Evolutionary conservation across 1,140 invertebrate species (phyloP), one percentile per base, ranked within the genome.

Genomic region (Drosophila insularis): DNA sequence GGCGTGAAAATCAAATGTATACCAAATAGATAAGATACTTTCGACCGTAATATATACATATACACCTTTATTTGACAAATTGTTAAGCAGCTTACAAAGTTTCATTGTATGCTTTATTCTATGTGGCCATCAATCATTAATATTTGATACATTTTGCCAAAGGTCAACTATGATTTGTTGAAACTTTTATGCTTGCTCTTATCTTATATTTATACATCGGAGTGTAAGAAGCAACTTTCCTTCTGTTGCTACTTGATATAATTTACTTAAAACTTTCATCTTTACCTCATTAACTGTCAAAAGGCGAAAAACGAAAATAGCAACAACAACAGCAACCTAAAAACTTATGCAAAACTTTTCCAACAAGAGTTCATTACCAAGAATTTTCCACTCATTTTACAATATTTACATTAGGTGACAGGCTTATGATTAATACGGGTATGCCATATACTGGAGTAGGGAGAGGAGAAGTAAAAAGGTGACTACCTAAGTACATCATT

Each of bases 331-430:
- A 50, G 11, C 17, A 50, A 11, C 43, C 10, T 27, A 1, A 27
- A 64, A 71, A 77, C 37, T 59, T 50, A 50, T 50, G 43, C 17
- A 37, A 55, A 78, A 87, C 80, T 87, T 87, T 82, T 70, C 23
- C 69, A 46, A 21, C 39, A 69, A 79, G 17, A 89, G 84, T 82
- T 87, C 70, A 89, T 81, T 79, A 86, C 69, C 68, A 86, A 66
- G 50, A 23, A 74, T 82, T 87, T 89, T 76, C 69, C 76, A 89
- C 76, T 80, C 70, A 74, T 70, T 89, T 87, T 87, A 81, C 67
- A 85, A 87, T 87, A 87, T 87, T 87, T 82, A 87, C 80, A 68
- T 46, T 82, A 82, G 80, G 79, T 87, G 84, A 87, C 84, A 87
- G 84, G 80, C 68, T 68, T 70, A 74, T 87, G 84, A 87, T 87